phyloP scores from a whole-genome alignment of 1,140 invertebrate genomes.

The Whitmania pigra region DNA sequence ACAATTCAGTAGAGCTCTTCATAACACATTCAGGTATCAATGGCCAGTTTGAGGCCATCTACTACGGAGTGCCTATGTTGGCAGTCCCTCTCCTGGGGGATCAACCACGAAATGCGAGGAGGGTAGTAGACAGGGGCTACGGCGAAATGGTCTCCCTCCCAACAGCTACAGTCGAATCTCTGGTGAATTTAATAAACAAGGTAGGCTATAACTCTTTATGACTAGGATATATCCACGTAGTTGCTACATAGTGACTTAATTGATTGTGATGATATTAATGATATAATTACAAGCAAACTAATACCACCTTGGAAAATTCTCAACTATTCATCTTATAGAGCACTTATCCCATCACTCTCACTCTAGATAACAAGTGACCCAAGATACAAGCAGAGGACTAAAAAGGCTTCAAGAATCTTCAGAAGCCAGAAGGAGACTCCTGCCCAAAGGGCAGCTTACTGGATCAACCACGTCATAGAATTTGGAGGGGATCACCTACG shows the following conservation, averaged over 20 bases:
- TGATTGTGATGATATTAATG: too few species aligned
- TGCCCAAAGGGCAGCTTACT: constrained; percentile 14
- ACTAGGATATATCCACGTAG: too few species aligned
- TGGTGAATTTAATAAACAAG: too few species aligned
- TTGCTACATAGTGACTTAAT: too few species aligned
- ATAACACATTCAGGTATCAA: constrained; percentile 32
- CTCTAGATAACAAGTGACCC: background rate
- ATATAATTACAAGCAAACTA: too few species aligned
- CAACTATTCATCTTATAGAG: too few species aligned
- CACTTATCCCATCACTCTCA: too few species aligned
- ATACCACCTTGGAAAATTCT: too few species aligned
- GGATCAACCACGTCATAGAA: constrained; percentile 22
- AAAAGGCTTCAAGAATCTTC: constrained; percentile 12
- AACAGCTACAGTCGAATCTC: background rate
- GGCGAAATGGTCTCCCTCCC: background rate
- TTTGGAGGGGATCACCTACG: constrained; percentile 17
- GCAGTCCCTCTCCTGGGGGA: constrained; percentile 32
- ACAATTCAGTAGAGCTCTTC: constrained; percentile 28
- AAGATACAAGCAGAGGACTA: constrained; percentile 1
- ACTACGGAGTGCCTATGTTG: constrained; percentile 31
- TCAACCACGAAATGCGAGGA: constrained; percentile 34
- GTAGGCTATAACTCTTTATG: too few species aligned
- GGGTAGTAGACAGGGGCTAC: constrained; percentile 26
- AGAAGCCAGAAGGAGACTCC: constrained; percentile 9
- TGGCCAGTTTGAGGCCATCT: constrained; percentile 28